Evolutionary conservation across 1,140 invertebrate genomes (phyloP).

Genomic region (Coenobita brevimanus): DNA sequence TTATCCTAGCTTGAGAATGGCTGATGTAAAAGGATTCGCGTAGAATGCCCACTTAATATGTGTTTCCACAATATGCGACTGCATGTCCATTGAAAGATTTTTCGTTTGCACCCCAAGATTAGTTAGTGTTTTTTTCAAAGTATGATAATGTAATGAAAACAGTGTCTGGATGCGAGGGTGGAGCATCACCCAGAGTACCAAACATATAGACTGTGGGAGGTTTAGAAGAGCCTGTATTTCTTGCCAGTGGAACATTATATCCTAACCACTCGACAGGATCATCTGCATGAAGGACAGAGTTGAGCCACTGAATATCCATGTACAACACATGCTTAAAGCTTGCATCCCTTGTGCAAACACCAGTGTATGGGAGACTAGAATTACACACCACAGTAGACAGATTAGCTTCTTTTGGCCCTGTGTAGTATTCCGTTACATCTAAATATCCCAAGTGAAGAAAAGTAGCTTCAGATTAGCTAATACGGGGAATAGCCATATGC

Average conservation of each 20-base stretch:
- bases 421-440: background rate
- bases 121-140: background rate
- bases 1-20: background rate
- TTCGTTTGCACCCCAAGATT: background rate
- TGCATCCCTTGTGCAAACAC: background rate
- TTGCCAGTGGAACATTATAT: slow-evolving; percentile 9
- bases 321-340: background rate
- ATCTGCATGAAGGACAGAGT: background rate
- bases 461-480: background rate
- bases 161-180: slow-evolving; percentile 12
- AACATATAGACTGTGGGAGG: background rate
- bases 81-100: background rate
- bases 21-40: too few relatives aligned
- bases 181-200: background rate
- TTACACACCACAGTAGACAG: background rate
- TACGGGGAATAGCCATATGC: background rate
- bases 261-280: too few relatives aligned
- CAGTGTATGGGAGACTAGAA: background rate
- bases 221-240: background rate
- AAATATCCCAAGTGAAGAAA: background rate
- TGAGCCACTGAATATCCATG: background rate
- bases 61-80: slow-evolving; percentile 13
- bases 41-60: background rate
- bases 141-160: slow-evolving; percentile 8
- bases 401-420: background rate